Evolutionary conservation across 2,888 invertebrate species (phyloP), one percentile per base, ranked within the genome.

Genomic region (Dendrolimus pini): DNA sequence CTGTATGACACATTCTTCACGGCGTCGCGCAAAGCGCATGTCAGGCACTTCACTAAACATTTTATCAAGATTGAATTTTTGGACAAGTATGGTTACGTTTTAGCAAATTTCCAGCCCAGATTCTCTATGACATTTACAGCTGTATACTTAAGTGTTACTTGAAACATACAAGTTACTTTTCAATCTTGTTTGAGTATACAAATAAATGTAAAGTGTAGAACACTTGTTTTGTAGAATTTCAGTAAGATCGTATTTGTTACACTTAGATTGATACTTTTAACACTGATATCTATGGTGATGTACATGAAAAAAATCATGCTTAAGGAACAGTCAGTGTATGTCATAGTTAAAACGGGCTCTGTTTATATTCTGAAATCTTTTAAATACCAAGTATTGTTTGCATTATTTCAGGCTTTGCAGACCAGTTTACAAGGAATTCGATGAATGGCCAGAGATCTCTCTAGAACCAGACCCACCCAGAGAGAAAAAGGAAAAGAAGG

Each of bases 41-140:
- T 92, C 77, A 93, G 91, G 73, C 85, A 89, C 77, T 90, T 95
- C 70, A 94, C 92, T 83, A 93, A 93, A 74, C 92, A 93, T 70
- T 95, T 92, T 82, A 92, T 95, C 74, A 95, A 95, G 91, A 94
- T 95, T 80, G 95, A 95, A 77, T 92, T 93, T 77, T 90, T 92
- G 82, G 91, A 92, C 82, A 93, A 93, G 93, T 93, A 91, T 86
- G 86, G 74, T 47, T 47, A 47, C 12, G 47, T 47, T 47, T 47
- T 47, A 47, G 47, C 9, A 10, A 47, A 47, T 47, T 47, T 12
- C 9, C 8, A 75, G 9, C 47, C 47, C 9, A 10, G 9, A 47
- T 47, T 47, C 12, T 12, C 47, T 47, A 47, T 47, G 47, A 47
- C 47, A 47, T 30, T 30, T 30, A 30, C 30, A 30, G 30, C 30